Base-by-base conservation (phyloP, 2,888 invertebrate genomes). In the Adelphocoris suturalis region DNA sequence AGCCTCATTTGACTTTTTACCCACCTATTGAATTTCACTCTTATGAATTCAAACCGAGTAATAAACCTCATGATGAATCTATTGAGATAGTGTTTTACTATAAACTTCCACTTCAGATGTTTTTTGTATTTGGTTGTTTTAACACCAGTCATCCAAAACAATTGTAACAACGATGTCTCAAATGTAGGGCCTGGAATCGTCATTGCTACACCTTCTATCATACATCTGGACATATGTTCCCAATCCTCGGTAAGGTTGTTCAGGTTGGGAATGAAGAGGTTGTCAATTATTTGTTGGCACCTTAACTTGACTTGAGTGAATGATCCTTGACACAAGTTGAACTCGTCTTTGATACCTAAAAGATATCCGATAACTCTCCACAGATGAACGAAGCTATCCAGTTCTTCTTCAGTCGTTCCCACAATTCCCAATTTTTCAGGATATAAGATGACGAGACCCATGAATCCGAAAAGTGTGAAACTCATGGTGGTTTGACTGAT, bases 401-500 rank as follows among this genome's bases (percentile, higher is more conserved):
- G 92, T 87, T 95, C 94, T 14, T 93, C 93, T 0, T 93, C 92
- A 23, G 93, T 93, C 0, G 93, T 93, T 13, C 92, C 91, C 48
- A 92, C 92, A 5, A 93, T 92, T 0, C 94, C 94, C 90, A 94
- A 93, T 46, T 92, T 91, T n/a, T 93, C 91, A 0, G 95, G 94
- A 89, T 94, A 94, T 89, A 94, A 92, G 11, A 95, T 91, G 0
- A 94, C 91, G 11, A 94, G 91, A 0, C 94, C 94, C 46, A 95
- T 92, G 92, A 95, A 95, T 0, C 94, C 94, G 92, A 94, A 94
- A 91, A 94, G 95, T 0, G 95, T 95, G 2, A 93, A 78, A 0
- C 93, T 92, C 95, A 95, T 95, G 91, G 95, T 94, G 52, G 93
- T 93, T 91, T 95, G 95, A 89, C 93, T 94, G 5, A 95, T 89